Evolutionary conservation across 2,888 invertebrate species (phyloP).

Genomic region (Heliconius hortense): DNA sequence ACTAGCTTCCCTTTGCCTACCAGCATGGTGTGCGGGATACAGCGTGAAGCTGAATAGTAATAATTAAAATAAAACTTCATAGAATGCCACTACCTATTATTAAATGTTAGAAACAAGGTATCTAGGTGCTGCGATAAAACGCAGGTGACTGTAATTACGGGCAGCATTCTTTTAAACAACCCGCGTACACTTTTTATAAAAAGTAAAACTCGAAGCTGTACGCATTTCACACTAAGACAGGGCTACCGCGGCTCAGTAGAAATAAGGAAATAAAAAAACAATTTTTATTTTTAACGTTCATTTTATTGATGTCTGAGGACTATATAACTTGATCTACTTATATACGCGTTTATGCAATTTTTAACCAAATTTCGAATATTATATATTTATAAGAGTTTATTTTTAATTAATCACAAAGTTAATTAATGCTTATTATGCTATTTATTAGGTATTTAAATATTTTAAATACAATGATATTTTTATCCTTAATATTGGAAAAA

Average conservation of each 20-base stretch:
- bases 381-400: neutral
- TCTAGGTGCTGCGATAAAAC: constrained; percentile 45
- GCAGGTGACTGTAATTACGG: constrained; percentile 49
- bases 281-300: neutral
- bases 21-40: too few species aligned
- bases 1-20: too few species aligned
- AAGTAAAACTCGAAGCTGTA: constrained; percentile 46
- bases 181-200: constrained; percentile 45
- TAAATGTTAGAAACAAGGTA: constrained; percentile 40
- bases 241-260: constrained; percentile 26
- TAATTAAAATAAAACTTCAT: neutral
- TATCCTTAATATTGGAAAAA: neutral
- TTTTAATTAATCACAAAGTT: too few species aligned
- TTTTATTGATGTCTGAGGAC: neutral
- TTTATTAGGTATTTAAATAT: neutral
- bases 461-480: neutral
- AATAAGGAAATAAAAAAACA: neutral
- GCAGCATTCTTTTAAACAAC: constrained; percentile 49
- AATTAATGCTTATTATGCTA: too few species aligned
- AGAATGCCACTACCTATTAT: constrained; percentile 30
- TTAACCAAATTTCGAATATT: neutral
- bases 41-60: too few species aligned
- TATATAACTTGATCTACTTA: neutral
- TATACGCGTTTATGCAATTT: neutral
- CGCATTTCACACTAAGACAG: constrained; percentile 47